phyloP scores from a whole-genome alignment of 2,797 vertebrate genomes.

The Lepus townsendii region DNA sequence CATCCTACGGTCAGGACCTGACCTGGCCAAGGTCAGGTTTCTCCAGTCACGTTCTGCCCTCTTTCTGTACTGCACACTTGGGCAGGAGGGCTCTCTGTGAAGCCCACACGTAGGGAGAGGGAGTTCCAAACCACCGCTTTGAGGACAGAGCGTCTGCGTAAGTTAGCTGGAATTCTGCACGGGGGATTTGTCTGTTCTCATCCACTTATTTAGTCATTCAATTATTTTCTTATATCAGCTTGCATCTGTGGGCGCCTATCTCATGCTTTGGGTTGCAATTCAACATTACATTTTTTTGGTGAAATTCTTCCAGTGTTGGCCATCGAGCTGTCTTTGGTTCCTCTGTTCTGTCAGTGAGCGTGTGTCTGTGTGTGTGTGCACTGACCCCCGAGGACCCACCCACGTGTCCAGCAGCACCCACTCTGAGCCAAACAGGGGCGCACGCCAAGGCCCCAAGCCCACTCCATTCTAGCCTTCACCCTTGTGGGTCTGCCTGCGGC shows the following conservation, averaged over 20 bases:
- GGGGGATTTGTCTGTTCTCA: not conserved
- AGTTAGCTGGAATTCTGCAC: not conserved
- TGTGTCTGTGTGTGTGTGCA: not conserved
- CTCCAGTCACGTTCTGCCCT: not conserved
- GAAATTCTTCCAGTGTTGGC: not conserved
- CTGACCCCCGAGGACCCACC: not conserved
- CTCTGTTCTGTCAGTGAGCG: not conserved
- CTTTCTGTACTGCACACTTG: not conserved
- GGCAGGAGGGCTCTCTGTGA: too few species aligned
- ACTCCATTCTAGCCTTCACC: not conserved
- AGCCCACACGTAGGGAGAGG: not conserved
- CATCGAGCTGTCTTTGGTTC: not conserved
- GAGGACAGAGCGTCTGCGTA: not conserved
- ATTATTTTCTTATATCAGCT: not conserved
- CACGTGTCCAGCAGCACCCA: not conserved
- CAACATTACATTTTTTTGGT: not conserved
- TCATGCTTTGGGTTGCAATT: not conserved
- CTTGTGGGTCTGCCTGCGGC: not conserved
- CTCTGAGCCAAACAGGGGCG: not conserved
- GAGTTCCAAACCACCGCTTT: not conserved
- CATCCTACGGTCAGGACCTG: rapidly evolving
- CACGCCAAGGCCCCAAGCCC: too few species aligned
- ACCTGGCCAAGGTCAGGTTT: not conserved
- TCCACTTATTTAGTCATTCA: not conserved
- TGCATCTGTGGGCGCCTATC: not conserved